phyloP scores from a whole-genome alignment of 2,888 invertebrate species.

The Zygogramma bicolorata region DNA sequence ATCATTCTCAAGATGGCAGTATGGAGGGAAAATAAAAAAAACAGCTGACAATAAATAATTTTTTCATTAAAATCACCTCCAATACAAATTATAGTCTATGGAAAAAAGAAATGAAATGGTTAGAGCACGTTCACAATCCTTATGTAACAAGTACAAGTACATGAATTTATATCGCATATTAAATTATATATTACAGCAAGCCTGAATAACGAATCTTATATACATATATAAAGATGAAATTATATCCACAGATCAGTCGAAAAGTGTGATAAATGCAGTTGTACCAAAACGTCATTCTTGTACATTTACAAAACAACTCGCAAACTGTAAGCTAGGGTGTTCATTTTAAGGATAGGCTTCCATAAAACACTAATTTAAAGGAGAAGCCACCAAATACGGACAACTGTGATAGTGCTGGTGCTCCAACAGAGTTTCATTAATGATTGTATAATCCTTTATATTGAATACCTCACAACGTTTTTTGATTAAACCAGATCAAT shows the following conservation, averaged over 20 bases:
- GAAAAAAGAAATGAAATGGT: not conserved
- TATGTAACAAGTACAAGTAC: not conserved
- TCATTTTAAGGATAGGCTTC: not conserved
- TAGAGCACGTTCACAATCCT: not conserved
- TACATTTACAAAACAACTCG: not conserved
- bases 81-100: no score
- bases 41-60: no score
- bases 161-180: conserved; percentile 11
- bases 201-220: not conserved
- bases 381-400: not conserved
- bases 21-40: no score
- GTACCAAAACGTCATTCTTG: not conserved
- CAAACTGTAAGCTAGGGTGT: not conserved
- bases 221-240: not conserved
- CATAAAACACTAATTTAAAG: not conserved
- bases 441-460: no score
- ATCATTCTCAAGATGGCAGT: no score
- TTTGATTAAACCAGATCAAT: not conserved
- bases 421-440: not conserved
- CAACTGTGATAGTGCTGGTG: not conserved
- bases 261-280: conserved; percentile 1
- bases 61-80: no score
- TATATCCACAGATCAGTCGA: not conserved
- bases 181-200: conserved; percentile 21
- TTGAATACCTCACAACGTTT: not conserved